Conservation (phyloP, 2,888 invertebrate genomes). For the Heliconius charithonia region DNA sequence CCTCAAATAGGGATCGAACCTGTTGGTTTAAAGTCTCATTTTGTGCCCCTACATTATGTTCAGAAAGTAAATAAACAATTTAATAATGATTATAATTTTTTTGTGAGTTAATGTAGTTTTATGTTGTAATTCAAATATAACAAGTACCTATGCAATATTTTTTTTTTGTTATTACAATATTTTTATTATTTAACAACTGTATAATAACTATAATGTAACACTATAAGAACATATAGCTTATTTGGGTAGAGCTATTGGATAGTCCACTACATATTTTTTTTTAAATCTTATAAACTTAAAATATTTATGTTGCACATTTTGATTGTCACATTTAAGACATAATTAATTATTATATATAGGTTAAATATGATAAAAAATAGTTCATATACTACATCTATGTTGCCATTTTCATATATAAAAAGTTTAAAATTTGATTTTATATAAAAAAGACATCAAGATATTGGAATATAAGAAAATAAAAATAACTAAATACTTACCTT, state of each 20-base stretch:
- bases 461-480: not conserved
- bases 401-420: too few relatives aligned
- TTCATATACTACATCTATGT: too few relatives aligned
- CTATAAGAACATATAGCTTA: not conserved
- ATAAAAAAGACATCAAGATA: not conserved
- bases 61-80: too few relatives aligned
- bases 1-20: not conserved
- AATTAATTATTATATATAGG: too few relatives aligned
- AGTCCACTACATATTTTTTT: not conserved
- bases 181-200: not conserved
- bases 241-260: not conserved
- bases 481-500: conserved; percentile 77
- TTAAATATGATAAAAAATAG: too few relatives aligned
- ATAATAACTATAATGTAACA: not conserved
- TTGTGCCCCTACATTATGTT: too few relatives aligned
- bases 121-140: not conserved
- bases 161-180: not conserved
- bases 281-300: too few relatives aligned
- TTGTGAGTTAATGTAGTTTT: too few relatives aligned
- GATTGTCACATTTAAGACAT: too few relatives aligned
- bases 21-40: not conserved
- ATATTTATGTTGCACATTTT: too few relatives aligned
- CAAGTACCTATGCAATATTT: not conserved
- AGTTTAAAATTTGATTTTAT: not conserved
- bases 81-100: too few relatives aligned